phyloP scores from a whole-genome alignment of 2,888 invertebrate species.

The Napeogenes inachia region DNA sequence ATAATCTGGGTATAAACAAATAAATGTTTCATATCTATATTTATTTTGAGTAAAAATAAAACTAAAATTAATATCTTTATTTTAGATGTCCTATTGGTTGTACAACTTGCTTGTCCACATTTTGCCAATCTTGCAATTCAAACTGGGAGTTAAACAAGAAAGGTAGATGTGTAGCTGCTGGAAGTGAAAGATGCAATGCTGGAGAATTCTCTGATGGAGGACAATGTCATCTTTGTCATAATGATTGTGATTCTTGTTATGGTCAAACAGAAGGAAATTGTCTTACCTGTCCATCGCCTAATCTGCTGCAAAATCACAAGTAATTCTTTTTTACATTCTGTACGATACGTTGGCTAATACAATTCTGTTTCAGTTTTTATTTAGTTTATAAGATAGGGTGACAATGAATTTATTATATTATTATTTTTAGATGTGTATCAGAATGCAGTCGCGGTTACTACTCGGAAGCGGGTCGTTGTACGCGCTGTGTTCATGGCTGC shows the following conservation, averaged over 20 bases:
- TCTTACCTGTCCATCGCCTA: slow-evolving; percentile 84
- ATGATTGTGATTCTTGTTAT: slow-evolving; percentile 89
- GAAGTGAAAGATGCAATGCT: slow-evolving; percentile 82
- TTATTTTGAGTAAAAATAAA: not conserved
- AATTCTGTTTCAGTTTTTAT: not conserved
- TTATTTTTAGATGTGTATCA: slow-evolving; percentile 80
- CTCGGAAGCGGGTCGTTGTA: slow-evolving; percentile 84
- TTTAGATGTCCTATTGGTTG: slow-evolving; percentile 86
- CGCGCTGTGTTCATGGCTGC: slow-evolving; percentile 88
- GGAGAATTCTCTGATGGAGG: slow-evolving; percentile 80
- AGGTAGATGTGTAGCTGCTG: slow-evolving; percentile 83
- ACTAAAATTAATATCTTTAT: slow-evolving; percentile 10
- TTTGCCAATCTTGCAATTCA: slow-evolving; percentile 84
- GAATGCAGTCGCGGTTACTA: slow-evolving; percentile 87
- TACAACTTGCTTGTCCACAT: slow-evolving; percentile 82
- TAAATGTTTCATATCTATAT: not conserved
- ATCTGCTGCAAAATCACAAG: slow-evolving; percentile 81
- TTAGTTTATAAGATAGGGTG: not conserved
- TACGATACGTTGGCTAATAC: not conserved
- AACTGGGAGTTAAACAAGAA: slow-evolving; percentile 88
- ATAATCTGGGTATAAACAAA: too few species aligned
- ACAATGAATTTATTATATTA: not conserved
- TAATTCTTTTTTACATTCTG: slow-evolving; percentile 35
- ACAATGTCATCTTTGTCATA: slow-evolving; percentile 85
- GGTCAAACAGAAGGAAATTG: slow-evolving; percentile 85